Conservation (phyloP, 2,888 invertebrate genomes). For the Acanthacorydalis orientalis region DNA sequence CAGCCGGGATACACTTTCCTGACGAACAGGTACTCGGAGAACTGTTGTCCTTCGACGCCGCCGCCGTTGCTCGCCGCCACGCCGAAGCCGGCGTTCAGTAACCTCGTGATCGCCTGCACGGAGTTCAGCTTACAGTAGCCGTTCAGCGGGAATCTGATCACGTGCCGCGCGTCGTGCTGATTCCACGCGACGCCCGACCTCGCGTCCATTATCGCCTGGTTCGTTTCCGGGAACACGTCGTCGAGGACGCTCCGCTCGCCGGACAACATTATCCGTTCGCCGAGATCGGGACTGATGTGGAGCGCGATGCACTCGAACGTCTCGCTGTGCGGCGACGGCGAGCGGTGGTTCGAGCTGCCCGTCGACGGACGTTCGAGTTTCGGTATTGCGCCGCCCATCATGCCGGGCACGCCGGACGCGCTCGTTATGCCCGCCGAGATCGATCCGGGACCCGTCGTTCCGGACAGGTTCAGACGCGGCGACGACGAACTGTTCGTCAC, state of each 20-base stretch:
- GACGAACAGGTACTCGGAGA: slow-evolving; percentile 74
- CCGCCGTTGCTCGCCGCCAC: slow-evolving; percentile 73
- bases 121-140: slow-evolving; percentile 81
- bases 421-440: slow-evolving; percentile 10
- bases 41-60: slow-evolving; percentile 77
- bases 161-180: slow-evolving; percentile 62
- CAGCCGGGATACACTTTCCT: slow-evolving; percentile 25
- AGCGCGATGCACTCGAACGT: slow-evolving; percentile 64
- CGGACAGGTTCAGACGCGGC: slow-evolving; percentile 8
- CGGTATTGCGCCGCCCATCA: too few relatives aligned
- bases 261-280: slow-evolving; percentile 65
- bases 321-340: slow-evolving; percentile 18
- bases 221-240: slow-evolving; percentile 61
- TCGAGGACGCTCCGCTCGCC: slow-evolving; percentile 61
- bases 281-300: slow-evolving; percentile 64
- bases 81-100: slow-evolving; percentile 60
- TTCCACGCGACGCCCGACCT: slow-evolving; percentile 68
- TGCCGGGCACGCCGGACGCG: slow-evolving; percentile 2
- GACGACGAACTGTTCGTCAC: slow-evolving; percentile 8
- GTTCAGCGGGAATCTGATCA: slow-evolving; percentile 71
- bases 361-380: slow-evolving; percentile 6
- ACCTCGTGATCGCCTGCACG: slow-evolving; percentile 70
- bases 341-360: slow-evolving; percentile 6
- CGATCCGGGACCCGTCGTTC: slow-evolving; percentile 6
- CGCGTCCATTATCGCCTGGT: slow-evolving; percentile 63